A percentile compares a stretch with the other conserved stretches of the same genome.
phyloP scores from a whole-genome alignment of 2,113 vertebrate species.

The Archocentrus centrarchus region DNA sequence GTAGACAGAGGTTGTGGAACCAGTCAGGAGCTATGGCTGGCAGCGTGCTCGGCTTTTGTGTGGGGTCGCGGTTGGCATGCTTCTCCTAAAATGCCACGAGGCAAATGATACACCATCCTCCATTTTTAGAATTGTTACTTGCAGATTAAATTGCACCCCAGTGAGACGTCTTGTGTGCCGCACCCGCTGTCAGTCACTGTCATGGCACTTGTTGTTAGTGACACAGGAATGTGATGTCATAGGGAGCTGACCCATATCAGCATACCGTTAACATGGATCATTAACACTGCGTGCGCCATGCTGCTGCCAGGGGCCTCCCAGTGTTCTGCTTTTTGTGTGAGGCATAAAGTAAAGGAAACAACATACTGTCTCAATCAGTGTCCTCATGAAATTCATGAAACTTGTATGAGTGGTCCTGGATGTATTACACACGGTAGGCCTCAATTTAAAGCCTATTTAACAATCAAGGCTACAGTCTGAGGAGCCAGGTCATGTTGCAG shows the following conservation, averaged over 20 bases:
- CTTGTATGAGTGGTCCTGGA: conserved; percentile 20
- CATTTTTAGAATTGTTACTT: conserved; percentile 54
- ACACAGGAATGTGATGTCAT: conserved; percentile 64
- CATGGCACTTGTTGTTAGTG: conserved; percentile 22
- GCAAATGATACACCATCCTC: conserved; percentile 57
- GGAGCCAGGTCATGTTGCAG: conserved; percentile 3
- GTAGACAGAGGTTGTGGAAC: conserved; percentile 63
- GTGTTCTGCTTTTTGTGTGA: conserved; percentile 18
- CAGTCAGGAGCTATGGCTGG: conserved; percentile 29
- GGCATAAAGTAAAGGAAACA: conserved; percentile 18
- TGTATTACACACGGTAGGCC: conserved; percentile 41
- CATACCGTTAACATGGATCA: conserved; percentile 31
- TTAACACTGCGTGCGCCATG: conserved; percentile 37
- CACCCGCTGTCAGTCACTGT: conserved; percentile 39
- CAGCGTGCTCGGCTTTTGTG: conserved; percentile 1
- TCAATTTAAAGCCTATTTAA: conserved; percentile 37
- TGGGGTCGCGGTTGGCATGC: conserved; percentile 41
- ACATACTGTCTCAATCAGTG: conserved; percentile 41
- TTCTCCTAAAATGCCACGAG: conserved; percentile 48
- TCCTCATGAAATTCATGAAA: conserved; percentile 37
- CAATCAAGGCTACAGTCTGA: conserved; percentile 19
- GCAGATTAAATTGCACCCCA: conserved; percentile 61
- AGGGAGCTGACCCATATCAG: conserved; percentile 48
- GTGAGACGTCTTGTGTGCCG: conserved; percentile 25
- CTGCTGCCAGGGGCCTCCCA: conserved; percentile 9